Percentiles rank a stretch among this genome's conserved stretches.
Evolutionary conservation across 2,888 invertebrate species (phyloP).

Genomic region (Tortricodes alternella): DNA sequence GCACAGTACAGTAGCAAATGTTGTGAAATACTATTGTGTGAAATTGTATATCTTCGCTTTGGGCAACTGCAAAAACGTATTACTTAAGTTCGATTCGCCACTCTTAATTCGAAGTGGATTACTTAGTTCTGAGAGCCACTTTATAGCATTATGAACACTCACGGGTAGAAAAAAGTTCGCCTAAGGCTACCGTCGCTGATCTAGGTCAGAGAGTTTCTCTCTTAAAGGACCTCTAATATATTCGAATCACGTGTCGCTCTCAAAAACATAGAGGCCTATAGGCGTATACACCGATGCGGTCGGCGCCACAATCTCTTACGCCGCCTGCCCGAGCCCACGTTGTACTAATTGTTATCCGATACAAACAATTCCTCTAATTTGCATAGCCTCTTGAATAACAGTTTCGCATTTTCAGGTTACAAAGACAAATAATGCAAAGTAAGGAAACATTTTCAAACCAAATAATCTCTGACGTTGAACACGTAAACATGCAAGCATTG

Average conservation of each 20-base stretch:
- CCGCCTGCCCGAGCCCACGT: conserved; percentile 2
- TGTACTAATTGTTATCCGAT: conserved; percentile 26
- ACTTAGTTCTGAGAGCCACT: conserved; percentile 19
- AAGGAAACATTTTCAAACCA: neutral
- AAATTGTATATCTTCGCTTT: conserved; percentile 2
- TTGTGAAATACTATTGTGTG: no score
- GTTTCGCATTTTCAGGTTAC: conserved; percentile 12
- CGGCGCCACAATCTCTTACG: conserved; percentile 2
- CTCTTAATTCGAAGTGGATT: conserved; percentile 22
- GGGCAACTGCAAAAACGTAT: conserved; percentile 1
- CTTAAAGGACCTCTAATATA: conserved; percentile 41
- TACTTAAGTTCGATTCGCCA: conserved; percentile 15
- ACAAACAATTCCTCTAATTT: conserved; percentile 30
- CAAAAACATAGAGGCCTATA: conserved; percentile 15
- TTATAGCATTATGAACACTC: conserved; percentile 3
- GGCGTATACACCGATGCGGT: neutral
- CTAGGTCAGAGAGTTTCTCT: conserved; percentile 33
- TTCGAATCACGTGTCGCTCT: conserved; percentile 46
- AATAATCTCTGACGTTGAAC: neutral
- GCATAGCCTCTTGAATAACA: conserved; percentile 11
- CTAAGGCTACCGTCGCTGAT: conserved; percentile 31
- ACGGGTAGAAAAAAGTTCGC: conserved; percentile 17
- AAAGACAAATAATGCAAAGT: conserved; percentile 12
- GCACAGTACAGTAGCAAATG: no score
- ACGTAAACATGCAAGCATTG: neutral